Evolutionary conservation across 2,888 invertebrate genomes (phyloP).

Genomic region (Lasioglossum leucozonium): DNA sequence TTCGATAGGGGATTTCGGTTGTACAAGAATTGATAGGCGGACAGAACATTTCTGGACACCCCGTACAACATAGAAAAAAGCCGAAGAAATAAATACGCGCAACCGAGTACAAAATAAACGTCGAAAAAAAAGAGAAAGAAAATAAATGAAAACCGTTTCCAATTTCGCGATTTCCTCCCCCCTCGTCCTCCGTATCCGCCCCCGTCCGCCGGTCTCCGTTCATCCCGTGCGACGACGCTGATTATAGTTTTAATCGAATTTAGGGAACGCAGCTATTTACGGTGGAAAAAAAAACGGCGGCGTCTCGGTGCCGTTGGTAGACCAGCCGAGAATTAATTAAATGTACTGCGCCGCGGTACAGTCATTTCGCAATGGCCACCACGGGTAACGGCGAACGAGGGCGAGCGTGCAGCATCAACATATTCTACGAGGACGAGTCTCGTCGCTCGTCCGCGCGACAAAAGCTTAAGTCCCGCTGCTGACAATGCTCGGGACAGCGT

Average conservation of each 20-base stretch:
- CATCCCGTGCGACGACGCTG: conserved; percentile 41
- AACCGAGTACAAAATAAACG: background rate
- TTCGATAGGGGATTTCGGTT: background rate
- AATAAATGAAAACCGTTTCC: conserved; percentile 48
- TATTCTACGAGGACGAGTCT: conserved; percentile 55
- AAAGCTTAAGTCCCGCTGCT: conserved; percentile 66
- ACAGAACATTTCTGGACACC: background rate
- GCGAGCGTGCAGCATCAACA: conserved; percentile 40
- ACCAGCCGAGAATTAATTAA: conserved; percentile 72
- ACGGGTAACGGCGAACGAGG: conserved; percentile 36
- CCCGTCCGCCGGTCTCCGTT: conserved; percentile 36
- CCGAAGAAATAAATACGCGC: conserved; percentile 24
- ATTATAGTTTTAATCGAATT: conserved; percentile 75
- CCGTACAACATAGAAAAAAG: background rate
- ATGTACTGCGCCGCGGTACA: conserved; percentile 57
- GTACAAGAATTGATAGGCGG: background rate
- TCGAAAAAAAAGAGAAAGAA: conserved; percentile 2
- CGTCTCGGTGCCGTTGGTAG: conserved; percentile 55
- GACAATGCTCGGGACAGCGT: conserved; percentile 64
- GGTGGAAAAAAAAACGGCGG: conserved; percentile 33
- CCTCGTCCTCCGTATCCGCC: conserved; percentile 7
- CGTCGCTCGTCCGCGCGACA: conserved; percentile 51
- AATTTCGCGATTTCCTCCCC: conserved; percentile 39
- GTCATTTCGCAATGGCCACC: conserved; percentile 51
- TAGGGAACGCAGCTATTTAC: conserved; percentile 66